These are phyloP conservation scores for Cyphomyrus discorhynchus DNA, from an alignment of 2,113 vertebrate genomes.

Conservation along the genomic window DNA sequence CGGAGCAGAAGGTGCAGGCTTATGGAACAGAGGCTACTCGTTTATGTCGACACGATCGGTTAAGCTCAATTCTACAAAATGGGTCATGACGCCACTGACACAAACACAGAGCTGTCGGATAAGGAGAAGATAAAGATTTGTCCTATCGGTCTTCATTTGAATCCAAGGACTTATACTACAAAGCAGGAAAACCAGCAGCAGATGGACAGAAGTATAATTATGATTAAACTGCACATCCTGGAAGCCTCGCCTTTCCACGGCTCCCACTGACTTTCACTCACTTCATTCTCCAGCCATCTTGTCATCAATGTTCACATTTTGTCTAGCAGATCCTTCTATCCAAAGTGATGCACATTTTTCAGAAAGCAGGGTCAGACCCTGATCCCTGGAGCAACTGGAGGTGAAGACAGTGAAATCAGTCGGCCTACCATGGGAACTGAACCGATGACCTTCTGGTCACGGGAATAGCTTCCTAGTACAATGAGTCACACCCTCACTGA, in stretches of 20 bases:
- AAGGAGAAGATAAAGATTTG: background rate
- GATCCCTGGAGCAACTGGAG: background rate
- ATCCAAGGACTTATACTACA: background rate
- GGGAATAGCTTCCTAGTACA: background rate
- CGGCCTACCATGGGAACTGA: background rate
- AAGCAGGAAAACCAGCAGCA: background rate
- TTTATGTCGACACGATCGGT: background rate
- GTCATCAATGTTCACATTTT: background rate
- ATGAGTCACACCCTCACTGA: background rate
- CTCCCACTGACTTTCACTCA: background rate
- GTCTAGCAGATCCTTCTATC: background rate
- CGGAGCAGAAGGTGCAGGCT: background rate
- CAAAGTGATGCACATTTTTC: background rate
- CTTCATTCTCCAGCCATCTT: background rate
- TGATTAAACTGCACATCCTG: background rate
- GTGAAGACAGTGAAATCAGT: background rate
- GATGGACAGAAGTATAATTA: background rate
- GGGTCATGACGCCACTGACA: background rate
- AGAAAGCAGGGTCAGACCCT: background rate
- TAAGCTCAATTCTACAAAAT: background rate
- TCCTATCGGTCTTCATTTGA: background rate
- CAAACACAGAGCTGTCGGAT: background rate
- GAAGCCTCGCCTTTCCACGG: background rate
- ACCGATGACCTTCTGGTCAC: background rate
- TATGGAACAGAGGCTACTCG: background rate